These are phyloP conservation scores for Anneissia japonica DNA, from an alignment of 35 echinoderm and acorn worm species.

Conservation along the genomic window DNA sequence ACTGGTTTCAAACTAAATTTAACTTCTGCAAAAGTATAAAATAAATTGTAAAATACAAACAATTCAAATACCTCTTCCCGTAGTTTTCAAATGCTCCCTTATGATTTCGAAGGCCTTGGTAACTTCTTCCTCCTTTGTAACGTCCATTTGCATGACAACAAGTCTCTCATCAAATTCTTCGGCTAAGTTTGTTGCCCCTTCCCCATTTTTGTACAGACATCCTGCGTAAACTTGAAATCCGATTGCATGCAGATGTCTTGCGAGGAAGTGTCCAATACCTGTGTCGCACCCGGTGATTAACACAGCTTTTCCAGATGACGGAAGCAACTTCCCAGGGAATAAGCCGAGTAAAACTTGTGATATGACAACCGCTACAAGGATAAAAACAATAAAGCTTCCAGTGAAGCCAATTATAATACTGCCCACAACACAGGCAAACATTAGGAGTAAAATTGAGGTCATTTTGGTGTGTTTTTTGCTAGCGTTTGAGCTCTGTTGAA, in stretches of 20 bases:
- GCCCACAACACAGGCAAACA: background rate
- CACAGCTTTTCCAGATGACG: slow-evolving; percentile 42
- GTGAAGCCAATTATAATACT: background rate
- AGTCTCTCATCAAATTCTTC: slow-evolving; percentile 53
- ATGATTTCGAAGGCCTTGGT: slow-evolving; percentile 45
- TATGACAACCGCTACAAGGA: background rate
- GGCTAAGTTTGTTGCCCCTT: slow-evolving; percentile 56
- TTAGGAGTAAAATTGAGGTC: background rate
- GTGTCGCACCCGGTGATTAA: slow-evolving; percentile 85
- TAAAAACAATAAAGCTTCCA: background rate
- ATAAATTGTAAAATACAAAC: too few relatives aligned
- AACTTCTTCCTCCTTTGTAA: slow-evolving; percentile 68
- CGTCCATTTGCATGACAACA: slow-evolving; percentile 73
- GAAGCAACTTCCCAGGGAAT: background rate
- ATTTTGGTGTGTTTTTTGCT: background rate
- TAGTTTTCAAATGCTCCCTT: slow-evolving; percentile 29
- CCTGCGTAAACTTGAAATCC: slow-evolving; percentile 86
- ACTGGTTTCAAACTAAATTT: too few relatives aligned
- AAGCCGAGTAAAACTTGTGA: background rate
- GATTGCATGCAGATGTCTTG: slow-evolving; percentile 52
- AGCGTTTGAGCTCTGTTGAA: background rate
- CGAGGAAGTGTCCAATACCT: slow-evolving; percentile 79
- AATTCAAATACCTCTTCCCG: background rate
- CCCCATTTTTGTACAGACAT: slow-evolving; percentile 56
- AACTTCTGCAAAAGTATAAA: too few relatives aligned